Conservation (phyloP, 2,113 vertebrate genomes). For the Cyphomyrus discorhynchus region DNA sequence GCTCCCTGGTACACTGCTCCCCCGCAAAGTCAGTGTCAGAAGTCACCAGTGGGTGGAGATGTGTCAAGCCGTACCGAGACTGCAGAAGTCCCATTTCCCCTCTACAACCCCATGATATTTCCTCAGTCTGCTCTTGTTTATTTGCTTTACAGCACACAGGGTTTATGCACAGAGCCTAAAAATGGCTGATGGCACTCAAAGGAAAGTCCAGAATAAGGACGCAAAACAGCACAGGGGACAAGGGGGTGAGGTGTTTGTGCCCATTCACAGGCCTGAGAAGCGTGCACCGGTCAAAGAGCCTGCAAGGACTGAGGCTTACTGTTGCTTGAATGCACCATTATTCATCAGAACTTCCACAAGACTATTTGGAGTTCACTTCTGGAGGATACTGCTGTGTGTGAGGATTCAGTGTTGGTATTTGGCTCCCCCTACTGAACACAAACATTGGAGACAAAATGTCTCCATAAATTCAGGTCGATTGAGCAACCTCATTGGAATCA, state of each 20-base stretch:
- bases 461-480: neutral
- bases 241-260: neutral
- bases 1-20: neutral
- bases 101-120: neutral
- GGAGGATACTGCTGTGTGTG: neutral
- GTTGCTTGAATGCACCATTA: neutral
- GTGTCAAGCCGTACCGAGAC: neutral
- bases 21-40: neutral
- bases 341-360: neutral
- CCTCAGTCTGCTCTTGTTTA: neutral
- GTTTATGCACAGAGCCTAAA: neutral
- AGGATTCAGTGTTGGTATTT: neutral
- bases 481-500: neutral
- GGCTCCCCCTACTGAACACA: constrained; percentile 11
- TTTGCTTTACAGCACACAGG: neutral
- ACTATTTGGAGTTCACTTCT: neutral
- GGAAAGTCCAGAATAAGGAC: neutral
- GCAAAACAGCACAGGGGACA: neutral
- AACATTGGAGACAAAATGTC: neutral
- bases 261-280: neutral
- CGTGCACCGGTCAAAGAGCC: neutral
- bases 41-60: neutral
- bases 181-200: neutral
- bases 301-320: neutral
- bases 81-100: neutral